These are phyloP conservation scores for Fringilla coelebs DNA, from an alignment of 2,797 vertebrate species.

Conservation along the genomic window DNA sequence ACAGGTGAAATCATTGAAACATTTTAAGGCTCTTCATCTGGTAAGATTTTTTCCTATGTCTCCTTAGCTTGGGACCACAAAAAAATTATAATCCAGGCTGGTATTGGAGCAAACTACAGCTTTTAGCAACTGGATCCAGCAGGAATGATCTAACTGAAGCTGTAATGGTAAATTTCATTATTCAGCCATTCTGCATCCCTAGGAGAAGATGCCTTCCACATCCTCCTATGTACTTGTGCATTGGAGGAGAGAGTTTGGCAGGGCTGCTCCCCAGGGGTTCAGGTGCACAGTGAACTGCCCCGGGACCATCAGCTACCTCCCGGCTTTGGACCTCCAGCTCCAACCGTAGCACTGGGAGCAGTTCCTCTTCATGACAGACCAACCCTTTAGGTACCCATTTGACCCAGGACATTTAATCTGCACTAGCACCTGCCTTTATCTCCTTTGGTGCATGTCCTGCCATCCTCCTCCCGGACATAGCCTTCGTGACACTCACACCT, in stretches of 20 bases:
- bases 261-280: neutral
- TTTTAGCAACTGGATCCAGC: neutral
- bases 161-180: neutral
- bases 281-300: accelerated
- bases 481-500: slow-evolving; percentile 90
- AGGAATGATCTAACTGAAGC: neutral
- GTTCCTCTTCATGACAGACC: neutral
- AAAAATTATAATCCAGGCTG: neutral
- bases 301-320: neutral
- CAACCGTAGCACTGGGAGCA: accelerated
- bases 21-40: neutral
- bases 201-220: neutral
- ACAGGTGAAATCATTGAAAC: neutral
- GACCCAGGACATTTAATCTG: neutral
- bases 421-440: slow-evolving; percentile 80
- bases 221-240: neutral
- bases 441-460: slow-evolving; percentile 87
- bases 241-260: accelerated
- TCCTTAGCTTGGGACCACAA: neutral
- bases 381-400: accelerated
- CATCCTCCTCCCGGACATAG: slow-evolving; percentile 85
- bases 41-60: neutral
- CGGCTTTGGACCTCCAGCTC: neutral
- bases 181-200: neutral
- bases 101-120: accelerated